Evolutionary conservation across 2,888 invertebrate species (phyloP).

Genomic region (Drosophila atroscutellata): DNA sequence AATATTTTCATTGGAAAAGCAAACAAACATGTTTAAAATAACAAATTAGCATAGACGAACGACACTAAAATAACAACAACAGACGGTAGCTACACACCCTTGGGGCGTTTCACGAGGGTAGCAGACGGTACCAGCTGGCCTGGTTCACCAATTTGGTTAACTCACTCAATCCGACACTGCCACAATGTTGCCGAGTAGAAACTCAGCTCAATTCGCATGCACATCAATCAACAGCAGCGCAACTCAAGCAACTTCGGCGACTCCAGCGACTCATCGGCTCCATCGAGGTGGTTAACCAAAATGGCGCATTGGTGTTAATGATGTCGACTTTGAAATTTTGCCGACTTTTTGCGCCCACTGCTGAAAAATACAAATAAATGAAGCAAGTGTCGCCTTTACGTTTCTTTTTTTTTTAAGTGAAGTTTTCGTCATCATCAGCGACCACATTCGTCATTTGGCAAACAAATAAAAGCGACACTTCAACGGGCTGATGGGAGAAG

Average conservation of each 20-base stretch:
- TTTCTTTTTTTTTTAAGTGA: slow-evolving; percentile 21
- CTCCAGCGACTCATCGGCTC: slow-evolving; percentile 38
- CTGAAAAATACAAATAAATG: slow-evolving; percentile 62
- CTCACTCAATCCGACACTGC: slow-evolving; percentile 55
- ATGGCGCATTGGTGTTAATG: slow-evolving; percentile 76
- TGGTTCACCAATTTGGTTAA: slow-evolving; percentile 65
- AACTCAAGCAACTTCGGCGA: slow-evolving; percentile 15
- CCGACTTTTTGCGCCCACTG: slow-evolving; percentile 70
- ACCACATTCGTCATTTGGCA: slow-evolving; percentile 75
- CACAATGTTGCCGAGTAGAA: slow-evolving; percentile 30
- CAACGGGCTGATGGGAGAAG: not conserved
- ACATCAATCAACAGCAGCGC: slow-evolving; percentile 66
- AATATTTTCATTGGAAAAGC: slow-evolving; percentile 72
- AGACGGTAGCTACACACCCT: slow-evolving; percentile 36
- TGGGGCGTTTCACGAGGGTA: slow-evolving; percentile 41
- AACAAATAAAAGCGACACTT: slow-evolving; percentile 68
- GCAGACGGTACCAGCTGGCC: slow-evolving; percentile 38
- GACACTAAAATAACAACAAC: slow-evolving; percentile 63
- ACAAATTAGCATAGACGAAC: slow-evolving; percentile 78
- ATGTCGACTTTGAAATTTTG: slow-evolving; percentile 78
- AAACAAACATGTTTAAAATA: slow-evolving; percentile 81
- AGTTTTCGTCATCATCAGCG: slow-evolving; percentile 63
- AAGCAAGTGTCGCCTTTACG: slow-evolving; percentile 67
- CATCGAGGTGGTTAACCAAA: slow-evolving; percentile 46
- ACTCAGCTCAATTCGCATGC: slow-evolving; percentile 23